A percentile compares a stretch with the other conserved stretches of the same genome.
These are phyloP conservation scores for Octopus sinensis DNA, from an alignment of 1,140 invertebrate species.

Conservation along the genomic window DNA sequence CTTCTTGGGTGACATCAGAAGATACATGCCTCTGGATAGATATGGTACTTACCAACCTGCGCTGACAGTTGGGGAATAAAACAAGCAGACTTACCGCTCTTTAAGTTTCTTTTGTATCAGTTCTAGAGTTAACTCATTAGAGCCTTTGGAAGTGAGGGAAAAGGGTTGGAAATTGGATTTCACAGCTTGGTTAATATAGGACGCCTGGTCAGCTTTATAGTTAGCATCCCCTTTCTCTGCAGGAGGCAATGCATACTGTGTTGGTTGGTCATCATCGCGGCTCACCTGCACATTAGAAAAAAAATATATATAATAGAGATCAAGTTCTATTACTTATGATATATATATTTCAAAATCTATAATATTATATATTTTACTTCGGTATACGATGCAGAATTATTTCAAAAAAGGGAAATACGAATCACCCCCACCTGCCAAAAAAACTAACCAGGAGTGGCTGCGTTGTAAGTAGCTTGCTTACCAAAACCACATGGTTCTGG, in stretches of 20 bases:
- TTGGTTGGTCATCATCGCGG: background rate
- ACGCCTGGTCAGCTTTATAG: background rate
- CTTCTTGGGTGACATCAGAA: too few relatives aligned
- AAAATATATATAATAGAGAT: background rate
- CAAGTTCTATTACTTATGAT: too few relatives aligned
- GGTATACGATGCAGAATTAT: too few relatives aligned
- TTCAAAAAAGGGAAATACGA: too few relatives aligned
- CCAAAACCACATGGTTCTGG: too few relatives aligned
- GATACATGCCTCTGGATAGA: too few relatives aligned
- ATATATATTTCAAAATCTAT: too few relatives aligned
- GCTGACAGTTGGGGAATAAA: background rate
- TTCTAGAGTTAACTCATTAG: conserved; percentile 16
- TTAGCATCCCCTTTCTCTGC: background rate
- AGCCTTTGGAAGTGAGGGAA: conserved; percentile 11
- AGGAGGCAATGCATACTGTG: background rate
- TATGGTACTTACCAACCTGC: too few relatives aligned
- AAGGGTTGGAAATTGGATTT: conserved; percentile 10
- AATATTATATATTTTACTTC: too few relatives aligned
- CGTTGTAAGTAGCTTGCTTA: too few relatives aligned
- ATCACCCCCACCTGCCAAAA: too few relatives aligned
- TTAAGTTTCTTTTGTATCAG: conserved; percentile 15
- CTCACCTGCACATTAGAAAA: background rate
- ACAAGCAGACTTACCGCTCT: conserved; percentile 14
- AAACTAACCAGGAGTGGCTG: too few relatives aligned
- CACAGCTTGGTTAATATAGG: background rate